Percentiles rank a stretch among this genome's conserved stretches.
These are phyloP conservation scores for Melanotaenia parkinsoni DNA, from an alignment of 2,797 vertebrate genomes.

Conservation along the genomic window DNA sequence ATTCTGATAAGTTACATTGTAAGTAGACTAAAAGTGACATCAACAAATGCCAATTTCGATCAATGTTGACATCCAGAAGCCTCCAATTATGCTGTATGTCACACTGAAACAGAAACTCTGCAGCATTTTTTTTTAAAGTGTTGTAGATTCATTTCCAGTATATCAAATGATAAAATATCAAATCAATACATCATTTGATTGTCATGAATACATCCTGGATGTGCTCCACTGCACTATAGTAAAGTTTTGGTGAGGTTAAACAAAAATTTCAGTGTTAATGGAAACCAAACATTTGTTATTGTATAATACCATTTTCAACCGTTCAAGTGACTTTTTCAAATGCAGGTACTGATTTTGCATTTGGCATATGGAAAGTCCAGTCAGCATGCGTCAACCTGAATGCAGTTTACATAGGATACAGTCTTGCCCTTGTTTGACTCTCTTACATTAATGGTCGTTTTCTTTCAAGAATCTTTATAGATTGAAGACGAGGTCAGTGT, in stretches of 20 bases:
- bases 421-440: neutral
- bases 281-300: neutral
- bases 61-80: too few species aligned
- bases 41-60: too few species aligned
- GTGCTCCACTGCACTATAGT: neutral
- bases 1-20: too few species aligned
- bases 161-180: neutral
- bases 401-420: neutral
- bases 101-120: too few species aligned
- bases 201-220: neutral
- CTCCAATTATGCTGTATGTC: neutral
- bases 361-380: neutral
- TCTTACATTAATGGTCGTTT: neutral
- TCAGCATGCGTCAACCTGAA: neutral
- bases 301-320: neutral
- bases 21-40: too few species aligned
- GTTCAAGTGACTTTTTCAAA: neutral
- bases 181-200: neutral
- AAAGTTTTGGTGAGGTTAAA: neutral
- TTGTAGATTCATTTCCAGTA: too few species aligned
- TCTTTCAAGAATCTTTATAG: neutral
- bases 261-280: neutral
- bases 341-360: neutral
- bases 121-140: too few species aligned
- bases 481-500: neutral